Evolutionary conservation across 2,888 invertebrate genomes (phyloP), one percentile per base, ranked within the genome.

Genomic region (Phyllotreta striolata): DNA sequence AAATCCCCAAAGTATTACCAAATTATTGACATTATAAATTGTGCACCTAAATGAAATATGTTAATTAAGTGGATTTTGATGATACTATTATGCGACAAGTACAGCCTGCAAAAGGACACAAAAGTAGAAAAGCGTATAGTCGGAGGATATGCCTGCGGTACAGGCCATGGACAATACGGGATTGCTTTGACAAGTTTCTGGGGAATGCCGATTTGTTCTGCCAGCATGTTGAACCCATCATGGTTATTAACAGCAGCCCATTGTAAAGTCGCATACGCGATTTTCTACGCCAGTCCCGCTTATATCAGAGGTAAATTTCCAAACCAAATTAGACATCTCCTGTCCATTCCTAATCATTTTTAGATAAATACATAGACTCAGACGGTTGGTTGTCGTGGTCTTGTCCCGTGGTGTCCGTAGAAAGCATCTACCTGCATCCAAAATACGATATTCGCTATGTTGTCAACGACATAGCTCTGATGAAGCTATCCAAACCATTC

Each of bases 151-250:
- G 1, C 3, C 12, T 49, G 49, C 12, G 49, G 12, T 1, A 6
- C 7, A 8, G 35, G 10, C 7, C 6, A 14, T 1, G 10, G 12
- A 49, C 12, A 49, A 49, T 35, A 8, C n/a, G 49, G 10, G 8
- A 12, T 49, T 3, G 49, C 49, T 35, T 3, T 49, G 9, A 49
- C 49, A 1, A 49, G 49, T 35, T 49, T 34, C 6, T 49, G 34
- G n/a, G 49, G 49, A 49, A 49, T 49, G 34, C 49, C 49, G 5
- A 49, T 49, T 10, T 49, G 49, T 49, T 35, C 10, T 9, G 49
- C 10, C n/a, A 49, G 49, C n/a, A 35, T 49, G 35, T 3, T 49
- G 5, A 3, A 13, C 37, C 49, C 49, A 8, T 1, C 1, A 9
- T 49, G 49, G 49, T 6, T 49, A 10, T 13, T 49, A 35, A 49